Conservation (phyloP, 2,888 invertebrate genomes). For the Cephus spinipes region DNA sequence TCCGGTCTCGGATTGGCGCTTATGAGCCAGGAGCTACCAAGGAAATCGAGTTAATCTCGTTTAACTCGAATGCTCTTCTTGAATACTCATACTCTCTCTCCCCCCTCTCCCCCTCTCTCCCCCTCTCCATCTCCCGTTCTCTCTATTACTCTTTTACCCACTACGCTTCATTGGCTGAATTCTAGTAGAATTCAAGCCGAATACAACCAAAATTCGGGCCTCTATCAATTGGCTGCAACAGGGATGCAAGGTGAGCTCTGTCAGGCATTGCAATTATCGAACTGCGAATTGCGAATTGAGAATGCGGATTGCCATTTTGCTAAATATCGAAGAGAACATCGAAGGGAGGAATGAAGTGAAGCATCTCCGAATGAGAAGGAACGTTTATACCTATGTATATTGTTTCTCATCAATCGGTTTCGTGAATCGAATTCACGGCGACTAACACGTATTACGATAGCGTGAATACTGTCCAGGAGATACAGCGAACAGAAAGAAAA, state of each 20-base stretch:
- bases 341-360: neutral
- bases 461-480: neutral
- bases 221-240: neutral
- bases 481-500: neutral
- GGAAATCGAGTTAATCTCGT: neutral
- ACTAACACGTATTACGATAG: neutral
- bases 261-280: neutral
- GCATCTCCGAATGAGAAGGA: neutral
- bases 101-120: too few species aligned
- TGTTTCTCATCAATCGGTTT: neutral
- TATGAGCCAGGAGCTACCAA: neutral
- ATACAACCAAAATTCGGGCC: neutral
- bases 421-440: neutral
- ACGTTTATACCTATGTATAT: neutral
- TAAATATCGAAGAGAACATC: neutral
- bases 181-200: neutral
- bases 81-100: neutral
- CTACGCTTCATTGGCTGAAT: neutral
- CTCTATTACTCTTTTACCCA: neutral
- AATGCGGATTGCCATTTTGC: neutral
- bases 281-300: neutral
- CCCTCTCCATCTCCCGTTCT: neutral
- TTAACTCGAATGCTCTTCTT: neutral
- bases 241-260: neutral
- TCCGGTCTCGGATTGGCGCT: constrained; percentile 1